phyloP scores from a whole-genome alignment of 2,888 invertebrate genomes.

The Sipha maydis region DNA sequence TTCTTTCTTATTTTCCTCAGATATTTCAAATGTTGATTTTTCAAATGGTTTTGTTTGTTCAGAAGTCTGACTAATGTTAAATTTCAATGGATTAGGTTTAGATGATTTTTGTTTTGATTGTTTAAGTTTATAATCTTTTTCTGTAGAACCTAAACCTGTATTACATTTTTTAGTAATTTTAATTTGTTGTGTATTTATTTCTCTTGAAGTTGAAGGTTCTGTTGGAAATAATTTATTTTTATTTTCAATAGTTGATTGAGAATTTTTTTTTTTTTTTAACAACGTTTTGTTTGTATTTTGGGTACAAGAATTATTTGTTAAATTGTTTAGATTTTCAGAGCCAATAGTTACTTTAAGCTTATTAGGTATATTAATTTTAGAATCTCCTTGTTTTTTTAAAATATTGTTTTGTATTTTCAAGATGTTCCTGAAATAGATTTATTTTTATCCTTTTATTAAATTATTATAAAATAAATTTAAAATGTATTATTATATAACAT shows the following conservation, averaged over 20 bases:
- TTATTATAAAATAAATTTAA: background rate
- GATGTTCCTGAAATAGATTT: constrained; percentile 36
- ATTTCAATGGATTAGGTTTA: background rate
- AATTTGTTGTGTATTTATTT: background rate
- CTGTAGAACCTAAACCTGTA: background rate
- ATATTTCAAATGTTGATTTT: background rate
- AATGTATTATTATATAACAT: background rate
- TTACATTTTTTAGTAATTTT: background rate
- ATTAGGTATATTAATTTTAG: background rate
- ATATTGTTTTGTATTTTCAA: constrained; percentile 22
- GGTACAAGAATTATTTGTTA: background rate
- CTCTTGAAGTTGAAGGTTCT: background rate
- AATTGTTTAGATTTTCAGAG: background rate
- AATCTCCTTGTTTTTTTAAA: constrained; percentile 1
- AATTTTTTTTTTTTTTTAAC: background rate
- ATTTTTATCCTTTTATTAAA: background rate
- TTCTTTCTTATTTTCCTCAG: background rate
- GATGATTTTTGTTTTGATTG: background rate
- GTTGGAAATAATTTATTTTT: background rate
- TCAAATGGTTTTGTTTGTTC: background rate
- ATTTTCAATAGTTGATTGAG: background rate
- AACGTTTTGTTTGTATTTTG: background rate
- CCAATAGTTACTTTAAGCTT: constrained; percentile 1
- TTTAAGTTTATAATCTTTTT: background rate
- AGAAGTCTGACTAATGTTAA: background rate